phyloP scores from a whole-genome alignment of 2,888 invertebrate genomes.

The Mactromeris polynyma region DNA sequence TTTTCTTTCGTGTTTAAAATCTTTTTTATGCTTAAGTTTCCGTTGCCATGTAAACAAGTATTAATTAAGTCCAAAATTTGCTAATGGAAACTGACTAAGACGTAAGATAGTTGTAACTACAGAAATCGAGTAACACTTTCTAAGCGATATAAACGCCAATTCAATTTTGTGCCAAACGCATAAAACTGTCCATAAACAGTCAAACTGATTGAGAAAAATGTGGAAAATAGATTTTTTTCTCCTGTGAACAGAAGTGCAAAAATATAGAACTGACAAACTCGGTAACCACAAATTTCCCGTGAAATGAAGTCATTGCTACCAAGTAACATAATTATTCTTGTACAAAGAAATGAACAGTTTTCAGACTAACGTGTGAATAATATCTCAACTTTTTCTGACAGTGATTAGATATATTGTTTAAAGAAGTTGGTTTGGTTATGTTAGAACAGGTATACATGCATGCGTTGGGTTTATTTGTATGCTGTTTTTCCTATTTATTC shows the following conservation, averaged over 20 bases:
- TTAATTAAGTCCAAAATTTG: neutral
- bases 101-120: neutral
- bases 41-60: neutral
- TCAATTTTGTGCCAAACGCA: neutral
- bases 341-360: neutral
- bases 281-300: neutral
- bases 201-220: neutral
- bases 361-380: neutral
- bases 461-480: no score
- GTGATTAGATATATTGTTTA: neutral
- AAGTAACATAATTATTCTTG: neutral
- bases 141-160: neutral
- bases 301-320: neutral
- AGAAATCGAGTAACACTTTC: neutral
- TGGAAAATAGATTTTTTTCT: neutral
- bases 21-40: neutral
- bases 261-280: neutral
- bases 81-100: neutral
- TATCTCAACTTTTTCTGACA: neutral
- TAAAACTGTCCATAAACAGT: slow-evolving; percentile 9
- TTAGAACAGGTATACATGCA: neutral
- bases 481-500: no score
- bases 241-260: neutral
- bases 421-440: neutral
- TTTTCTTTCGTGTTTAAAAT: neutral